Evolutionary conservation across 2,888 invertebrate genomes (phyloP).

Genomic region (Cryptophagus acutangulus): DNA sequence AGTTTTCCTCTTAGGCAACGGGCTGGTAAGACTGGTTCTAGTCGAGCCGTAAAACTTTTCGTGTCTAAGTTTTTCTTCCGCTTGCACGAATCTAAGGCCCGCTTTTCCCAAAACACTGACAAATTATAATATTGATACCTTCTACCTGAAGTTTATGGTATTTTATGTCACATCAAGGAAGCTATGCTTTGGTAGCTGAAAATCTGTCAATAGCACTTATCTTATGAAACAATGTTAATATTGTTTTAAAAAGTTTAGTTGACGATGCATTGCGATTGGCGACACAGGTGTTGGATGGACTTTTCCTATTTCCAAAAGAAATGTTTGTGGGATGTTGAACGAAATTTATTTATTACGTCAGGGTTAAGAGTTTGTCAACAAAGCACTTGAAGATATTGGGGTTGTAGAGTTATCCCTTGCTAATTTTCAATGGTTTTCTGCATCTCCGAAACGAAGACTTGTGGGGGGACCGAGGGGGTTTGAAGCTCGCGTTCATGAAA

Average conservation of each 20-base stretch:
- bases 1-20: conserved; percentile 50
- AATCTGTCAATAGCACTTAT: too few relatives aligned
- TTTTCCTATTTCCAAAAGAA: too few relatives aligned
- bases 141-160: conserved; percentile 35
- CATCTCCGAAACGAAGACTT: conserved; percentile 11
- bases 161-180: conserved; percentile 32
- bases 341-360: too few relatives aligned
- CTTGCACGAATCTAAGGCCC: conserved; percentile 42
- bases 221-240: too few relatives aligned
- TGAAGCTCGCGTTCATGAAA: conserved; percentile 21
- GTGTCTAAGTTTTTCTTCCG: conserved; percentile 49
- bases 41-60: conserved; percentile 46
- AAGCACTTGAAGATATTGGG: too few relatives aligned
- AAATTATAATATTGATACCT: conserved; percentile 49
- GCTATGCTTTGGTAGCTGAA: too few relatives aligned
- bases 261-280: too few relatives aligned
- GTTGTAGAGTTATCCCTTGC: conserved; percentile 11
- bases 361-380: too few relatives aligned
- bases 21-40: conserved; percentile 44
- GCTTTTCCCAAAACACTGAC: conserved; percentile 44
- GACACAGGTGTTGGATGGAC: too few relatives aligned
- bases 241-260: too few relatives aligned
- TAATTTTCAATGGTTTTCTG: conserved; percentile 21
- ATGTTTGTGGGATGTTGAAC: too few relatives aligned
- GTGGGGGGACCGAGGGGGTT: conserved; percentile 18